Evolutionary conservation across 2,888 invertebrate genomes (phyloP).

Genomic region (Rotaria sp.): DNA sequence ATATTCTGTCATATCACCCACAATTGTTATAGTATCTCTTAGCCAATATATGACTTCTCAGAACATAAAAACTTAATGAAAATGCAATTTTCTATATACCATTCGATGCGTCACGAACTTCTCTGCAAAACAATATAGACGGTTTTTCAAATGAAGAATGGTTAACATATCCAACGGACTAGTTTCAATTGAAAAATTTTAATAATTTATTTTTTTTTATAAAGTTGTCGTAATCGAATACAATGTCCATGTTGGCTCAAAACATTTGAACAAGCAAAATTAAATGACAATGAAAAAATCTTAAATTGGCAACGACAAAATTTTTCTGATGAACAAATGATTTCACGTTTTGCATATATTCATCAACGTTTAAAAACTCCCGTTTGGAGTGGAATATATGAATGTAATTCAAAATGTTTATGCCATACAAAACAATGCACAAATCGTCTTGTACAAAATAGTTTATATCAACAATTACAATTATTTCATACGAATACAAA

Average conservation of each 20-base stretch:
- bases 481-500: conserved; percentile 79
- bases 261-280: conserved; percentile 68
- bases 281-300: neutral
- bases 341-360: neutral
- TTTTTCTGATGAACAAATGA: neutral
- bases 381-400: conserved; percentile 65
- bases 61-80: too few species aligned
- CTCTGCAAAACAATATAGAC: too few species aligned
- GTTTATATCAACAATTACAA: conserved; percentile 67
- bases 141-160: too few species aligned
- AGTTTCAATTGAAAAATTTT: neutral
- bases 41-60: too few species aligned
- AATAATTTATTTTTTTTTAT: neutral
- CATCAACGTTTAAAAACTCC: neutral
- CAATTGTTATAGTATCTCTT: too few species aligned
- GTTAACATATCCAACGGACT: too few species aligned
- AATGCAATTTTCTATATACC: too few species aligned
- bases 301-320: neutral
- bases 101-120: too few species aligned
- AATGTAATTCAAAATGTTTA: conserved; percentile 74
- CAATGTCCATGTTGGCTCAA: conserved; percentile 85
- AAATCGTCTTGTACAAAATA: conserved; percentile 89
- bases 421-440: conserved; percentile 71
- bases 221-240: conserved; percentile 69
- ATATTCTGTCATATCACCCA: too few species aligned